Evolutionary conservation across 1,140 invertebrate species (phyloP), one percentile per base, ranked within the genome.

Genomic region (Lordiphosa clarofinis): DNA sequence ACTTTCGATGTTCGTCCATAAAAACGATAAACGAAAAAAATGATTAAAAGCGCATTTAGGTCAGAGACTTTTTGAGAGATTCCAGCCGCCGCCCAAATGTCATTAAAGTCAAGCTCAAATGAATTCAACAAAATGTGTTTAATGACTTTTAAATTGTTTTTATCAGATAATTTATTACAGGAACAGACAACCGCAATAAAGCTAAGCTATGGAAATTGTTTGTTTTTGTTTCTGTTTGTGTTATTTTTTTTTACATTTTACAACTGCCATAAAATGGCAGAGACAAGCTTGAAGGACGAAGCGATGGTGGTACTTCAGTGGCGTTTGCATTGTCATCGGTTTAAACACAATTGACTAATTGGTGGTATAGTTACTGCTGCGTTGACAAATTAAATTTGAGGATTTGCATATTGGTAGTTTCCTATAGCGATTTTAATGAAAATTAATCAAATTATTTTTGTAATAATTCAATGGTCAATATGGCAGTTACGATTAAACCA

Each of bases 91-190:
- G 8, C 44, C 44, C 9, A 11, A 38, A 46, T 24, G 38, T 15
- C 55, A 59, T 62, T 59, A 59, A 52, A 43, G 58, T 43, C 11
- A 38, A 38, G 57, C 19, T 36, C 40, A 42, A 67, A 67, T 68
- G 47, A 59, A 59, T 67, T 56, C 64, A 67, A 28, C 28, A 31
- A 67, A 40, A 24, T 47, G 15, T 56, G 43, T 68, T 67, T 68
- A 67, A 68, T 68, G 64, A 52, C 64, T 68, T 68, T 67, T 67
- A 56, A 66, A 68, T 68, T 68, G 63, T 68, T 68, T 46, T 68
- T 68, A 67, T 68, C 63, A 59, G 64, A 59, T 56, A 67, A 67
- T 68, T 67, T 67, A 68, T 68, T 68, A 67, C 63, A 67, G 59
- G 46, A 64, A 59, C 43, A 61, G 44, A 33, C 47, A 59, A 68